Conservation (phyloP, 2,113 vertebrate genomes). For the Dicaeum eximium region DNA sequence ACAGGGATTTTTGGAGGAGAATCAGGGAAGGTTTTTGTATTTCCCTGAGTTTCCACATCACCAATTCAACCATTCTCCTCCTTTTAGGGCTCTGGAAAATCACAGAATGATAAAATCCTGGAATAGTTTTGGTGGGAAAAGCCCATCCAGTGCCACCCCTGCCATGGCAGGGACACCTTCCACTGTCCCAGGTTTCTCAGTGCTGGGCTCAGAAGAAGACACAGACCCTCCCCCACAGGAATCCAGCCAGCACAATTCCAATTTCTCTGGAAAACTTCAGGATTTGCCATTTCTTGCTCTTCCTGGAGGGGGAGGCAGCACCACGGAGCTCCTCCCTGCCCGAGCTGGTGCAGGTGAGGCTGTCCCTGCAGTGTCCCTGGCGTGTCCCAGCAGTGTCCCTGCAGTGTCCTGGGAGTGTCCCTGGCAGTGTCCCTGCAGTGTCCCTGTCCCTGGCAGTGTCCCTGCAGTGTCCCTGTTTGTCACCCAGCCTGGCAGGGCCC, state of each 20-base stretch:
- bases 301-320: too few species aligned
- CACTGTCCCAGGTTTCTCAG: background rate
- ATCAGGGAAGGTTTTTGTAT: rapidly evolving
- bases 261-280: background rate
- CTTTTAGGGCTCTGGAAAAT: background rate
- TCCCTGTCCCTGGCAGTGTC: background rate
- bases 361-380: too few species aligned
- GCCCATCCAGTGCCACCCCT: background rate
- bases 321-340: background rate
- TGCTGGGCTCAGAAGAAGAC: background rate
- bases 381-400: too few species aligned
- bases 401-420: too few species aligned
- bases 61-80: rapidly evolving
- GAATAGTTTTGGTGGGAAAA: background rate
- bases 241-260: background rate
- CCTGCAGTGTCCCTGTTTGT: background rate
- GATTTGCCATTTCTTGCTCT: background rate
- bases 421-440: background rate
- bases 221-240: too few species aligned
- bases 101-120: background rate
- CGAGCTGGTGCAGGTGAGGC: rapidly evolving
- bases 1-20: background rate
- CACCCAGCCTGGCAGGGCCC: background rate
- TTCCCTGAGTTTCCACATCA: background rate
- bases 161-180: background rate